Evolutionary conservation across 1,140 invertebrate species (phyloP), one percentile per base, ranked within the genome.

Genomic region (Lucilia cuprina): DNA sequence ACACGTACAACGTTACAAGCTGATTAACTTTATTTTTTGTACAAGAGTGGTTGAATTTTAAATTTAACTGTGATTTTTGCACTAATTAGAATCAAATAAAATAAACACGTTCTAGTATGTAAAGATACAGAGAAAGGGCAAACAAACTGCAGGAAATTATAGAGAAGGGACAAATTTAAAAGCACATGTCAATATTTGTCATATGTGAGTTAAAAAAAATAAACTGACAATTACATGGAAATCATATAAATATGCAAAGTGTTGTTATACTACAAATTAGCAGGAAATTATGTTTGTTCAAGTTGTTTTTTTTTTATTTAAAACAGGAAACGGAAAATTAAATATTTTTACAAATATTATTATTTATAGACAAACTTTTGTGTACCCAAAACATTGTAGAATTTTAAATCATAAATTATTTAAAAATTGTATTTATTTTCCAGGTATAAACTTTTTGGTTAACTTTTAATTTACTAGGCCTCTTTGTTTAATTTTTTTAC

Each of bases 1-100:
- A 30, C 25, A 30, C 50, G 17, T 55, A 14, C 50, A 55, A 14
- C 7, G 13, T 4, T 55, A 55, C 50, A 4, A 17, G 50, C 50
- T 14, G 4, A 55, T 55, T 55, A 55, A 55, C 50, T 55, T 14
- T 55, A 55, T 41, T 41, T 60, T 17, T 70, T 30, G 25, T 30
- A 25, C 65, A 70, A 12, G 65, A 70, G n/a, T 70, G 65, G 21
- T 21, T 70, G 19, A 21, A 10, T 70, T 70, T 70, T 21, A 70
- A 70, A 70, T 70, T 70, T 21, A 21, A 70, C n/a, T 21, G 4
- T 70, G n/a, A 21, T 19, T 55, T 55, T 55, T 55, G 10, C 65
- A 70, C 65, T 70, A 70, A 70, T 70, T 70, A 70, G n/a, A 70
- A 19, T 9, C 65, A 70, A 70, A 70, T 70, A 21, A 70, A 70